phyloP scores from a whole-genome alignment of 2,888 invertebrate genomes.

The Hypomecis punctinalis region DNA sequence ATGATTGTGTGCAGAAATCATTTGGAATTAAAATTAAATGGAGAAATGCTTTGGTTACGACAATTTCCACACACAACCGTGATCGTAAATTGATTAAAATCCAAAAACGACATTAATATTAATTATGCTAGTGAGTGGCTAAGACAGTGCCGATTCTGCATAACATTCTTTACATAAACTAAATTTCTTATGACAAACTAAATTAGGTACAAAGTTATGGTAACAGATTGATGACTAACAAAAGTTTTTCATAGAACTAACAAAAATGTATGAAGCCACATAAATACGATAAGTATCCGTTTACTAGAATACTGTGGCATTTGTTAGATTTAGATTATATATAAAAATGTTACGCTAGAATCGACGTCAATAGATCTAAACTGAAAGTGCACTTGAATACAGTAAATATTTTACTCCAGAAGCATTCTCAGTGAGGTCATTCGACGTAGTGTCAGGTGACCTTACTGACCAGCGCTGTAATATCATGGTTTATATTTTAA shows the following conservation, averaged over 20 bases:
- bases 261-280: no score
- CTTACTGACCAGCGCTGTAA: background rate
- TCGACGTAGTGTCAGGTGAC: no score
- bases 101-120: conserved; percentile 59
- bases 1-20: conserved; percentile 60
- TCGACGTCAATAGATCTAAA: conserved; percentile 32
- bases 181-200: background rate
- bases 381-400: conserved; percentile 67
- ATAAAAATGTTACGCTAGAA: background rate
- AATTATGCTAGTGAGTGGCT: conserved; percentile 66
- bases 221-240: no score
- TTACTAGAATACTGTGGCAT: no score
- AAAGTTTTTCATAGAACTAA: no score
- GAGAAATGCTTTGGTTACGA: conserved; percentile 42
- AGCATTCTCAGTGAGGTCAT: no score
- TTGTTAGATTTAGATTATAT: background rate
- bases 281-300: no score
- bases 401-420: no score
- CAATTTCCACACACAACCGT: conserved; percentile 56
- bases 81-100: conserved; percentile 66
- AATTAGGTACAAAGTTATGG: no score
- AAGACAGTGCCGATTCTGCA: conserved; percentile 48
- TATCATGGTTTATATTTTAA: conserved; percentile 1
- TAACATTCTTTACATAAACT: background rate
- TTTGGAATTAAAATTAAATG: conserved; percentile 24